phyloP scores from a whole-genome alignment of 2,113 vertebrate species.

The Saimiri boliviensis region DNA sequence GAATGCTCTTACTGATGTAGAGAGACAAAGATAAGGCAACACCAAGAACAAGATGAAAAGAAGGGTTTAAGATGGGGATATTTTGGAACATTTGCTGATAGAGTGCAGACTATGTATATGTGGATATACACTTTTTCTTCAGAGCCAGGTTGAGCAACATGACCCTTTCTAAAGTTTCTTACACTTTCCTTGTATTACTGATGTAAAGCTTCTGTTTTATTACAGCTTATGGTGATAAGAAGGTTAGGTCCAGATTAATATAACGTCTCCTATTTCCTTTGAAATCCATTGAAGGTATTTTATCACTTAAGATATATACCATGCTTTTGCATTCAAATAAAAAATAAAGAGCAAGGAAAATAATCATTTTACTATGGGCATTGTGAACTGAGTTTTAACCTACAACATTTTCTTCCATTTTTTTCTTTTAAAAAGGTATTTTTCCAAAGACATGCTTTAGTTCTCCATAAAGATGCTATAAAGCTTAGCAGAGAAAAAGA shows the following conservation, averaged over 20 bases:
- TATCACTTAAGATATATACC: slow-evolving; percentile 42
- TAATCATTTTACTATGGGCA: not conserved
- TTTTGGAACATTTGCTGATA: not conserved
- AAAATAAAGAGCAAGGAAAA: slow-evolving; percentile 35
- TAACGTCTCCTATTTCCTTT: not conserved
- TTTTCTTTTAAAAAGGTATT: slow-evolving; percentile 13
- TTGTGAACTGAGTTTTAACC: slow-evolving; percentile 9
- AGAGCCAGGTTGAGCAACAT: not conserved
- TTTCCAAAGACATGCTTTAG: slow-evolving; percentile 51
- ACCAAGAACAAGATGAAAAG: slow-evolving; percentile 1
- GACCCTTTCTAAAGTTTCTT: not conserved
- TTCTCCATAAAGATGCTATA: slow-evolving; percentile 68
- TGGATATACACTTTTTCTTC: slow-evolving; percentile 20
- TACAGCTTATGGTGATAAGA: slow-evolving; percentile 34
- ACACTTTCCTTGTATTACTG: not conserved
- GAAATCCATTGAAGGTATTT: slow-evolving; percentile 50
- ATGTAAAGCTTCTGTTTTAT: not conserved
- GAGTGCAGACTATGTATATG: not conserved
- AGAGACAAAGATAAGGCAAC: not conserved
- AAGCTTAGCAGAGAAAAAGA: slow-evolving; percentile 56
- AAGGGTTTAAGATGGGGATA: not conserved
- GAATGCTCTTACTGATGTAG: not conserved
- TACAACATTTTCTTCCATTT: slow-evolving; percentile 48
- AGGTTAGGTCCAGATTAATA: slow-evolving; percentile 9
- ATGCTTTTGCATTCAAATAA: slow-evolving; percentile 40